phyloP scores from a whole-genome alignment of 2,797 vertebrate genomes.

The Xenentodon cancila region DNA sequence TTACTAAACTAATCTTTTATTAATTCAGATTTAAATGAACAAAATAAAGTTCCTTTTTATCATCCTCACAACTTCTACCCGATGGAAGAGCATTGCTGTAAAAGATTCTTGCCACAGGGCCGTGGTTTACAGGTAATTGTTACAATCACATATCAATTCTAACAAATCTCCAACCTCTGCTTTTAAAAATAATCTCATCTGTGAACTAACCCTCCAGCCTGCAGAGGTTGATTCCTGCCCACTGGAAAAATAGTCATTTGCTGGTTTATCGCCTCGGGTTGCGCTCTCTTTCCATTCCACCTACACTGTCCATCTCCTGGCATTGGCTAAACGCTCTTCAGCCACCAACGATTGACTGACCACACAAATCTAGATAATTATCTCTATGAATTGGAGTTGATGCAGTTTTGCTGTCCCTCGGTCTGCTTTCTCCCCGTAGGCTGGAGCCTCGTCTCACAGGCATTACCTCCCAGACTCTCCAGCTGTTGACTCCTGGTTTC shows the following conservation, averaged over 20 bases:
- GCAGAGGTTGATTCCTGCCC: constrained; percentile 28
- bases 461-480: constrained; percentile 20
- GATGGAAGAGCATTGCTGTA: not conserved
- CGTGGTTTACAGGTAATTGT: constrained; percentile 24
- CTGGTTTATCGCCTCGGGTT: constrained; percentile 45
- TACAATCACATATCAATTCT: constrained; percentile 12
- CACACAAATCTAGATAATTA: constrained; percentile 40
- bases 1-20: not conserved
- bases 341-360: constrained; percentile 50
- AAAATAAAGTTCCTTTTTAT: too few species aligned
- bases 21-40: too few species aligned
- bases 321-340: constrained; percentile 44
- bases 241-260: constrained; percentile 54
- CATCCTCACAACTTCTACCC: not conserved
- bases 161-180: constrained; percentile 24
- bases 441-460: constrained; percentile 31
- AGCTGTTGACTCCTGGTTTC: constrained; percentile 19
- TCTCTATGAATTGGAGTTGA: constrained; percentile 33
- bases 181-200: constrained; percentile 27
- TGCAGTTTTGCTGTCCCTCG: constrained; percentile 27
- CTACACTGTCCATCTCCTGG: constrained; percentile 46
- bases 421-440: constrained; percentile 45
- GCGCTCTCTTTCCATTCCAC: constrained; percentile 40
- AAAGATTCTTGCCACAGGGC: too few species aligned
- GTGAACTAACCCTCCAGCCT: constrained; percentile 18